These are phyloP conservation scores for Cheilosia variabilis DNA, from an alignment of 2,888 invertebrate species.

Conservation along the genomic window DNA sequence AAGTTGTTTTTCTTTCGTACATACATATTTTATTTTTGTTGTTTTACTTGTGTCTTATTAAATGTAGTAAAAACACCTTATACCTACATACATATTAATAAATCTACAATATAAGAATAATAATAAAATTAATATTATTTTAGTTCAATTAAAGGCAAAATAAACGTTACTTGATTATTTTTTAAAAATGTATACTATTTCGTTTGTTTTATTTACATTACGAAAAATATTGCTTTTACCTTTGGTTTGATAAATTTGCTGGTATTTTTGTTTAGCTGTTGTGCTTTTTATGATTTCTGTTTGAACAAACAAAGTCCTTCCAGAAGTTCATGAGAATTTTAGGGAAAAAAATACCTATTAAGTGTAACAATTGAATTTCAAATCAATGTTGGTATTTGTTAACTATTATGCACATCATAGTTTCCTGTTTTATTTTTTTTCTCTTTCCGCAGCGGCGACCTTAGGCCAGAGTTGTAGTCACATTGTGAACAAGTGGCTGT, in stretches of 20 bases:
- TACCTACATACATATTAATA: constrained; percentile 35
- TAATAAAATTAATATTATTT: constrained; percentile 52
- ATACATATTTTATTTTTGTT: constrained; percentile 30
- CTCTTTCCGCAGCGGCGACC: no score
- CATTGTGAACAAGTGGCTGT: no score
- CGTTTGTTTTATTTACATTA: constrained; percentile 39
- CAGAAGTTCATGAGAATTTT: no score
- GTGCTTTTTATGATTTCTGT: not conserved
- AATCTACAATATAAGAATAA: constrained; percentile 32
- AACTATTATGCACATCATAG: no score
- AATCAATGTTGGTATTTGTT: no score
- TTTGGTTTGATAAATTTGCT: not conserved
- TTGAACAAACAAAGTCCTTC: not conserved
- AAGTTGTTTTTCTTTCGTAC: constrained; percentile 55
- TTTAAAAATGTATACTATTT: constrained; percentile 46
- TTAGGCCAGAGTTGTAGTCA: no score
- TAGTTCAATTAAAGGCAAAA: constrained; percentile 72
- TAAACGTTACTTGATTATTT: constrained; percentile 73
- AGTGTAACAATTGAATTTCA: no score
- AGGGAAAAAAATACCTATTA: no score
- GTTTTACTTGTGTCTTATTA: constrained; percentile 35
- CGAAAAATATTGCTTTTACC: constrained; percentile 2
- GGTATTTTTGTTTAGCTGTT: not conserved
- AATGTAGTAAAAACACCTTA: constrained; percentile 34
- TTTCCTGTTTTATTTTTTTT: no score